Evolutionary conservation across 2,797 vertebrate species (phyloP).

Genomic region (Chloroceryle amazona): DNA sequence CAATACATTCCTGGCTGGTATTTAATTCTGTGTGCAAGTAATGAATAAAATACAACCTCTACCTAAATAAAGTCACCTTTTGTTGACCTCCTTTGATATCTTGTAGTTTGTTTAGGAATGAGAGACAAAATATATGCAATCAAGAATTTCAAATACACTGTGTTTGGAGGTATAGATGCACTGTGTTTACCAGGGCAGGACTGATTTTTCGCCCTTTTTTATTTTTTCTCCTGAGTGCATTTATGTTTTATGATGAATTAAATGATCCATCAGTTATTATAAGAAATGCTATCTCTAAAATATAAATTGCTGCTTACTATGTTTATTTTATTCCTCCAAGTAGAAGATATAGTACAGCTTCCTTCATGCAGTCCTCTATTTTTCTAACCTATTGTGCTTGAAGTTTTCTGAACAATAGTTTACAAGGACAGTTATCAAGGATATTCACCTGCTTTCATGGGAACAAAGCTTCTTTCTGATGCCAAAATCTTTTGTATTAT

Average conservation of each 20-base stretch:
- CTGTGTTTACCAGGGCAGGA: not conserved
- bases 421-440: not conserved
- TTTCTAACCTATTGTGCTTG: not conserved
- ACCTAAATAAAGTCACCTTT: not conserved
- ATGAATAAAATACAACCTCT: not conserved
- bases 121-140: not conserved
- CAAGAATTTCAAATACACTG: not conserved
- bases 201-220: not conserved
- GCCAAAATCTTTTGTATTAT: not conserved
- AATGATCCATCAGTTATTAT: not conserved
- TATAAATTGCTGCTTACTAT: not conserved
- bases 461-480: not conserved
- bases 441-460: not conserved
- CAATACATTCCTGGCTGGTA: not conserved
- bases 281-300: not conserved
- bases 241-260: not conserved
- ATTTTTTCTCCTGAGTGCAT: fast-evolving
- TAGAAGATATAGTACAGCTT: not conserved
- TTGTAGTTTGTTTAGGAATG: not conserved
- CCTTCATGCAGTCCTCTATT: not conserved
- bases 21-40: not conserved
- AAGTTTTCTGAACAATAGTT: not conserved
- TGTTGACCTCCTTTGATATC: not conserved
- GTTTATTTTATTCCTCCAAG: not conserved
- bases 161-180: not conserved